Base-by-base conservation (phyloP, 2,113 vertebrate species). In the Hoplias malabaricus region DNA sequence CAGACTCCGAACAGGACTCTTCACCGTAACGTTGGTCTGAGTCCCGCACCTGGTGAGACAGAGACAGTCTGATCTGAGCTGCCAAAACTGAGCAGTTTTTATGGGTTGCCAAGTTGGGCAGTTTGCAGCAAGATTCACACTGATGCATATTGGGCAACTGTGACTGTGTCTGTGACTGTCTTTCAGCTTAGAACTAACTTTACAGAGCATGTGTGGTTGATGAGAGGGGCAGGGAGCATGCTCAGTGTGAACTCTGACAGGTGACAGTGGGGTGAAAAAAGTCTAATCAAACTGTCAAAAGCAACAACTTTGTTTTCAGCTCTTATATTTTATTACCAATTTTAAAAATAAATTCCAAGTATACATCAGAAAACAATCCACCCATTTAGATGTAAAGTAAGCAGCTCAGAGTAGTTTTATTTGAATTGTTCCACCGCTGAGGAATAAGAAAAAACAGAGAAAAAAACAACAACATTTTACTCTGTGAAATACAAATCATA, bases 21-120 rank as follows among this genome's bases (percentile, higher is more conserved):
- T 98, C 96, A 0, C 67, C 77, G 29, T 96, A 99, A 80, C 93
- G 94, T 83, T 95, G 94, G 12, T 97, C 95, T 11, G 94, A 89
- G 87, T 98, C 96, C 70, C 92, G 89, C 1, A 94, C 89, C 97
- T 98, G 90, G 69, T 84, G 0, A 23, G 48, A 53, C 16, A 85
- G n/a, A 29, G 63, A 34, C 57, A 75, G 23, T 61, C 67, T 34
- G 10, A 21, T 19, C 69, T 13, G 23, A 27, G 2, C 23, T 65
- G 33, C 69, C 7, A 46, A 50, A 54, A 7, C 31, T 59, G 59
- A 29, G 40, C 57, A 43, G 23, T 54, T 42, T 46, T 25, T 53
- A 68, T 29, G 54, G 25, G 54, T 48, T 73, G 40, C 29, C 19
- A 63, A 16, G 8, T 34, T 34, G 19, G 67, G n/a, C 19, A 3